These are phyloP conservation scores for Leguminivora glycinivorella DNA, from an alignment of 1,140 invertebrate species.

Conservation along the genomic window DNA sequence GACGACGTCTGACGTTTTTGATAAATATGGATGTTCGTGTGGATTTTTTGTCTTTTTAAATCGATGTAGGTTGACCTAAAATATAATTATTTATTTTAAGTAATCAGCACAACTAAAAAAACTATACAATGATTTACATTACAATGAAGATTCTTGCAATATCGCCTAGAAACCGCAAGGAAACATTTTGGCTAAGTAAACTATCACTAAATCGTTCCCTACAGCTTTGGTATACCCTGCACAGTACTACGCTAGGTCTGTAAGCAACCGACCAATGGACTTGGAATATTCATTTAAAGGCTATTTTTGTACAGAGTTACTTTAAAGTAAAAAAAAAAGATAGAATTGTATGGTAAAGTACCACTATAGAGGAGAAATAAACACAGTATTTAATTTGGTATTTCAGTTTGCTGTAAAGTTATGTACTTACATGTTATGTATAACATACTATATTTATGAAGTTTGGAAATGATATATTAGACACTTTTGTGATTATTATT, in stretches of 20 bases:
- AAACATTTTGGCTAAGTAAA: constrained; percentile 37
- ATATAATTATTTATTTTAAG: background rate
- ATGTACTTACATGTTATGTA: no score
- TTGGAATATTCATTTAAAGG: background rate
- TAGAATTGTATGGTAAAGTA: background rate
- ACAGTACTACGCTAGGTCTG: constrained; percentile 28
- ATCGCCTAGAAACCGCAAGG: background rate
- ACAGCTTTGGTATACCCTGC: constrained; percentile 34
- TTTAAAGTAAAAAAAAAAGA: background rate
- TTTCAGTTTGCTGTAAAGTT: no score
- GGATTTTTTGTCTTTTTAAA: background rate
- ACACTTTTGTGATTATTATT: background rate
- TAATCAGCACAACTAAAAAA: background rate
- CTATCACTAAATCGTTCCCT: constrained; percentile 35
- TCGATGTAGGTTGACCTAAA: background rate
- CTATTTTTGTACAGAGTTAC: constrained; percentile 4
- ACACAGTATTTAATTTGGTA: no score
- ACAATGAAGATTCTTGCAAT: background rate
- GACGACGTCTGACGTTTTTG: no score
- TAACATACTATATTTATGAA: no score
- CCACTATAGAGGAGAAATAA: background rate
- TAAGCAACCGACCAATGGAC: background rate
- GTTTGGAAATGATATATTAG: no score
- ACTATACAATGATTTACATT: background rate
- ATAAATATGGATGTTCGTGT: no score